phyloP scores from a whole-genome alignment of 2,888 invertebrate species.

The Coecobrya sp. region DNA sequence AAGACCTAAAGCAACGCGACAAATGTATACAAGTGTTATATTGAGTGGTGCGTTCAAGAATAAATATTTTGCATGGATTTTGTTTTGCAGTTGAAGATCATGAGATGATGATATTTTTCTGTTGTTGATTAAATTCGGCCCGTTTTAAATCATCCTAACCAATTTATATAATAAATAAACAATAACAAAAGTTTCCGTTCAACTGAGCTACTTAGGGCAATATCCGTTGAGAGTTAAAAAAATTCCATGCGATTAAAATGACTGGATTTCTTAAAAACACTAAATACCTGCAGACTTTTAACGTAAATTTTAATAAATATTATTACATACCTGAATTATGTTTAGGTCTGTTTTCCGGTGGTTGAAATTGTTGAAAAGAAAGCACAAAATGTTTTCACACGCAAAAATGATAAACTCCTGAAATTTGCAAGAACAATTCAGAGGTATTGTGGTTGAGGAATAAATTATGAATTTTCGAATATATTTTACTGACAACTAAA shows the following conservation, averaged over 20 bases:
- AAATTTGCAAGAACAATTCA: too few species aligned
- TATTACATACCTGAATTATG: not conserved
- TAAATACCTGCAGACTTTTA: not conserved
- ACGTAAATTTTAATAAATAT: not conserved
- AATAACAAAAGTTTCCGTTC: not conserved
- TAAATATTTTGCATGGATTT: constrained; percentile 20
- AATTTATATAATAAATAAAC: not conserved
- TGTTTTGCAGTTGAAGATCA: not conserved
- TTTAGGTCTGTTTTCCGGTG: not conserved
- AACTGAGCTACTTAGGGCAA: not conserved
- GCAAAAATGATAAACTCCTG: too few species aligned
- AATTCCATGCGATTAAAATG: not conserved
- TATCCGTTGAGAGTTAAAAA: not conserved
- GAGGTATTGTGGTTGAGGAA: too few species aligned
- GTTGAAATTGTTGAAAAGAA: too few species aligned
- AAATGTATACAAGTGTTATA: not conserved
- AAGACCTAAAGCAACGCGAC: constrained; percentile 15
- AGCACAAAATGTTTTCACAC: too few species aligned
- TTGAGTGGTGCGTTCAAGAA: not conserved
- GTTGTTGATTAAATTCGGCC: not conserved
- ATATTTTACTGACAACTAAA: not conserved
- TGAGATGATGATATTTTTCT: not conserved
- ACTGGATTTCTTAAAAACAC: not conserved
- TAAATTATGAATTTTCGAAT: not conserved
- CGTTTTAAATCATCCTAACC: not conserved